These are phyloP conservation scores for Alentia gelatinosa DNA, from an alignment of 2,888 invertebrate species.

Conservation along the genomic window DNA sequence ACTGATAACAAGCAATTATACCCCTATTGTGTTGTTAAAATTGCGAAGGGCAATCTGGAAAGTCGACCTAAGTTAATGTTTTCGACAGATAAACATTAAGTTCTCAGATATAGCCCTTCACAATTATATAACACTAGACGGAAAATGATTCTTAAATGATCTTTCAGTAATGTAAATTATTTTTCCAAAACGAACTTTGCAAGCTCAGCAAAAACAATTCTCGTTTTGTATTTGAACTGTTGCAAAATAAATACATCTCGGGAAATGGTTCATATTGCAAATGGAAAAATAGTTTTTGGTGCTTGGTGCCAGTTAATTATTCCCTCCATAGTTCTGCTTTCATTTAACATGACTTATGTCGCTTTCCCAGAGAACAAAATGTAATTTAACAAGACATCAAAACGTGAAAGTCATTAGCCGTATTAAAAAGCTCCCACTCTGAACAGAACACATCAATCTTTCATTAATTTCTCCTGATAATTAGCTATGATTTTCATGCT, in stretches of 20 bases:
- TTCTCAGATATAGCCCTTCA: too few species aligned
- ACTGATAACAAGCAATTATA: background rate
- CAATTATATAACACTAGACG: too few species aligned
- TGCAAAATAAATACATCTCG: background rate
- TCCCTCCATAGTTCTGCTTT: constrained; percentile 32
- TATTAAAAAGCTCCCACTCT: constrained; percentile 21
- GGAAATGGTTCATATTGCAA: background rate
- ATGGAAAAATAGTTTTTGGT: background rate
- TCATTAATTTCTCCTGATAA: constrained; percentile 52
- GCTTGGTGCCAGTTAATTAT: background rate
- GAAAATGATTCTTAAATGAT: too few species aligned
- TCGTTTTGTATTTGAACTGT: background rate
- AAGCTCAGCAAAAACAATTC: too few species aligned
- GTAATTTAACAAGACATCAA: constrained; percentile 45
- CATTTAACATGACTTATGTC: constrained; percentile 24
- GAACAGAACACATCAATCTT: constrained; percentile 45
- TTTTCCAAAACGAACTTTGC: too few species aligned
- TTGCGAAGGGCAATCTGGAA: background rate
- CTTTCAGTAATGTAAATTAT: too few species aligned
- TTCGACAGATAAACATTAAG: too few species aligned
- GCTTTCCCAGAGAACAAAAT: constrained; percentile 23
- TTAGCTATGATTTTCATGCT: constrained; percentile 38
- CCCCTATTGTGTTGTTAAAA: background rate
- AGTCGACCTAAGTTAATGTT: background rate
- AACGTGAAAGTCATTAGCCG: constrained; percentile 15